Base-by-base conservation (phyloP, 2,888 invertebrate species). In the Amiota mariae region DNA sequence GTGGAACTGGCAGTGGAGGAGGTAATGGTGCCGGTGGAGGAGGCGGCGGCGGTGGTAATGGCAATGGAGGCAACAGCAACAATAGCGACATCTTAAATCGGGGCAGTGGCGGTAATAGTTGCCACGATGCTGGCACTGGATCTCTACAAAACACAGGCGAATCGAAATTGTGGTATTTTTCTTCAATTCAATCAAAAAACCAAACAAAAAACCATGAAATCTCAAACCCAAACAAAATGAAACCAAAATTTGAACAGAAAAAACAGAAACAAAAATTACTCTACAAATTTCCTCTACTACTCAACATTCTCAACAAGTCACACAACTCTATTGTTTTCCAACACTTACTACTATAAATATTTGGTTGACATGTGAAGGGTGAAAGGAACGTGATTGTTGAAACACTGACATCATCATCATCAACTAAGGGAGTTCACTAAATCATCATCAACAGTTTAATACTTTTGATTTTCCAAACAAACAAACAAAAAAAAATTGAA, bases 141-240 rank as follows among this genome's bases (percentile, higher is more conserved):
- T 89, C 90, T 81, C 84, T 89, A 80, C 89, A 88, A 81, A 88
- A 86, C 77, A 83, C 89, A 79, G 85, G 85, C 81, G 90, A 90
- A 80, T 88, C 90, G 81, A 90, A 90, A 86, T 81, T 89, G 85
- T 90, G 90, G 88, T 91, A 84, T 80, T 82, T 81, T 36, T 36
- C 36, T 36, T 36, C 36, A 36, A 36, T 36, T 36, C 36, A 36
- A 36, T 59, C 56, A 59, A 66, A 73, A 85, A 94, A 94, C 18
- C 15, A 18, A 36, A 56, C 48, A 24, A 63, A 15, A 64, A 36
- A 47, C 66, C 48, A 15, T 61, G 61, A 61, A 61, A 61, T 61
- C 61, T 36, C 36, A 6, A 36, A 36, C 36, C 36, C 36, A 36
- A 36, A 36, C 36, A 36, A 36, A 61, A 61, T 20, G 24, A 61